Evolutionary conservation across 2,113 vertebrate genomes (phyloP).

Genomic region (Panthera tigris): DNA sequence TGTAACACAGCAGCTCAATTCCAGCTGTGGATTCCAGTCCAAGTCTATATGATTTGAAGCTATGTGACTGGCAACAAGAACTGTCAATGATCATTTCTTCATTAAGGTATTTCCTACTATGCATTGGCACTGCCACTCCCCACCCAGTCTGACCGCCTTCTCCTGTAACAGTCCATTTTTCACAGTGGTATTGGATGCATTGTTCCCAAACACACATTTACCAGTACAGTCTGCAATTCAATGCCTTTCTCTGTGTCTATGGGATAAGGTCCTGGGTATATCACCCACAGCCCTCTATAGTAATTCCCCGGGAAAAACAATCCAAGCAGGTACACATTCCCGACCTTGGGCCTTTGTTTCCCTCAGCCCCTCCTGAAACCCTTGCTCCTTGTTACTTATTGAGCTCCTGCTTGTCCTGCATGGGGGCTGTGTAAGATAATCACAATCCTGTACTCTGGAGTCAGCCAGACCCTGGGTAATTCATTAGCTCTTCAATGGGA

Average conservation of each 20-base stretch:
- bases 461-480: background rate
- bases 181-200: background rate
- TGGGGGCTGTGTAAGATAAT: background rate
- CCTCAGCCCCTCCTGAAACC: background rate
- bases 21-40: background rate
- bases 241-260: background rate
- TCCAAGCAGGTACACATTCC: background rate
- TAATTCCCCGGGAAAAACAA: background rate
- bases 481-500: background rate
- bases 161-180: background rate
- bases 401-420: background rate
- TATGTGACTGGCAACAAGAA: background rate
- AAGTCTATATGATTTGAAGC: background rate
- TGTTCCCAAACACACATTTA: background rate
- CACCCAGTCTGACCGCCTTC: background rate
- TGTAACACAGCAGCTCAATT: background rate
- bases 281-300: background rate
- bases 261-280: background rate
- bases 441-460: background rate
- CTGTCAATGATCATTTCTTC: background rate
- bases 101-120: background rate
- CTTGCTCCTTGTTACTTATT: background rate
- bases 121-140: background rate
- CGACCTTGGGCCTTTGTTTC: background rate
- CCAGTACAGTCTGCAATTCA: background rate